Base-by-base conservation (phyloP, 2,888 invertebrate species). In the Andrena chrysosceles region DNA sequence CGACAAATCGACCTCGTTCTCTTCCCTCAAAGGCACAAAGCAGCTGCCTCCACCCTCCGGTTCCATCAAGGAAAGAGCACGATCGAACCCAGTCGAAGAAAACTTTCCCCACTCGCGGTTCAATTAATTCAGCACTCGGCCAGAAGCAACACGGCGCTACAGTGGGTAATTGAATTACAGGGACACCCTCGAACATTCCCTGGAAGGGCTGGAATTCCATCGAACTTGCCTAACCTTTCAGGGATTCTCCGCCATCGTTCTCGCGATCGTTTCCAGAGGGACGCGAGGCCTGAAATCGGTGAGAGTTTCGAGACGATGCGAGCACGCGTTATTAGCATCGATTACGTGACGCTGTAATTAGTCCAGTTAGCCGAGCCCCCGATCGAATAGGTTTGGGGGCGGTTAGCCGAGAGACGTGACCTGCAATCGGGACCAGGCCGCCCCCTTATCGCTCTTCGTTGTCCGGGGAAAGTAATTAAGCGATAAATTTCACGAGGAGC, bases 401-500 rank as follows among this genome's bases (percentile, higher is more conserved):
- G 59, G 69, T 63, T 73, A 69, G 75, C 68, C 64, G 68, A 62
- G 83, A 77, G 80, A 85, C 85, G 85, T 85, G 85, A 85, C 84
- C 23, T 78, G 72, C 84, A 84, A 86, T 86, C 85, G 71, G 82
- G 84, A 85, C 73, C 79, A 84, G 69, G 84, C 69, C 59, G 35
- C 52, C 77, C 66, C 66, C 86, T 86, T 86, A 86, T 86, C 86
- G 86, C 64, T 48, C 77, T 66, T 60, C 80, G 68, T 86, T 83
- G 86, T 77, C 78, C 81, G 68, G 70, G 77, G 72, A 81, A 85
- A 81, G 81, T 85, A 87, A 87, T 87, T 86, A 86, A 85, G 81
- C 87, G 85, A 86, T 86, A 85, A 87, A 87, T 87, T 87, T 83
- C 78, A 78, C 77, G 81, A 86, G 20, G 78, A 69, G 72, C 76